These are phyloP conservation scores for Procambarus clarkii DNA, from an alignment of 1,140 invertebrate species.

Conservation along the genomic window DNA sequence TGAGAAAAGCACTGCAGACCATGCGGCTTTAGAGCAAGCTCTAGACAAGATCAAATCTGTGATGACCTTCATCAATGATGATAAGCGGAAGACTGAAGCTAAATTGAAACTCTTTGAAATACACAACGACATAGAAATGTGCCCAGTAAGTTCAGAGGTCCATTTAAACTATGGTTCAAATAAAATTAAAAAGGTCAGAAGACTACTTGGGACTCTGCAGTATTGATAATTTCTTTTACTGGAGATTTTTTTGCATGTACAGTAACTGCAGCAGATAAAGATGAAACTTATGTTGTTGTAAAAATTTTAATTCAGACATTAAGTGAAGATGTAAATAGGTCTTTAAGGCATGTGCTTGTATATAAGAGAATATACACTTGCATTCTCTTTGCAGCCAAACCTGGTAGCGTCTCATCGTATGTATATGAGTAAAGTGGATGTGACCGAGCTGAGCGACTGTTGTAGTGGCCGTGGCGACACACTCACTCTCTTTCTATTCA, in stretches of 20 bases:
- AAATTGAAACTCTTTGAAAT: constrained; percentile 97
- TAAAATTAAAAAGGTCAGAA: no score
- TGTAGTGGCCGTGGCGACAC: constrained; percentile 90
- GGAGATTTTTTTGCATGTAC: no score
- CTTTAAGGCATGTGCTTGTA: no score
- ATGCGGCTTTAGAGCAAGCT: constrained; percentile 88
- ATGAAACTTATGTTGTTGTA: no score
- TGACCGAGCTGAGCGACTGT: constrained; percentile 90
- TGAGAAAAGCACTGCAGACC: constrained; percentile 88
- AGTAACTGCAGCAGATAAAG: no score
- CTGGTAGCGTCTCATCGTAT: constrained; percentile 72
- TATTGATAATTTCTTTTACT: no score
- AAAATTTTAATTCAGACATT: no score
- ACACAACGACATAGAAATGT: constrained; percentile 98
- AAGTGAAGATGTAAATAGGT: no score
- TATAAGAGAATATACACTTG: no score
- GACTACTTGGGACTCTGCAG: no score
- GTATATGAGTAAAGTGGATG: constrained; percentile 92
- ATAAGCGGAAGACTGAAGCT: constrained; percentile 95
- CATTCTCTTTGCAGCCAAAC: constrained; percentile 58
- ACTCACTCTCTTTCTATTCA: constrained; percentile 93
- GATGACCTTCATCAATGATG: constrained; percentile 97
- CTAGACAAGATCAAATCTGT: constrained; percentile 92
- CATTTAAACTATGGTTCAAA: background rate
- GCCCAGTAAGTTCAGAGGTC: constrained; percentile 83